Conservation (phyloP, 2,113 vertebrate species). For the Pseudorasbora parva region DNA sequence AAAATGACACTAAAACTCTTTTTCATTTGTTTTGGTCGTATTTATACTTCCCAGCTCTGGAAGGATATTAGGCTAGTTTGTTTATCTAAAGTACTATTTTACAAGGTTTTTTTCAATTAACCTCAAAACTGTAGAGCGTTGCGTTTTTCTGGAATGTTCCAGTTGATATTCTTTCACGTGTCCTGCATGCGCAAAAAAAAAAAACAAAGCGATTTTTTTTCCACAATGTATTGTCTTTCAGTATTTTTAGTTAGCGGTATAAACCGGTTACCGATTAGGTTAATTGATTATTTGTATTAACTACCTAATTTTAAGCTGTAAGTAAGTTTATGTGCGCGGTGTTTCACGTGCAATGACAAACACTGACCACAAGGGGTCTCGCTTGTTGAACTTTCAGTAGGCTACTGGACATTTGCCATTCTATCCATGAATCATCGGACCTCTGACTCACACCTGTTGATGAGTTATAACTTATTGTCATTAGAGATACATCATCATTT, state of each 20-base stretch:
- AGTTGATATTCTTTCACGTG: background rate
- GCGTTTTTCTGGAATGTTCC: background rate
- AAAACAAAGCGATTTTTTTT: background rate
- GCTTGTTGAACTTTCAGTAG: slow-evolving; percentile 62
- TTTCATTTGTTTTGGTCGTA: too few species aligned
- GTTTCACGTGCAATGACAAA: slow-evolving; percentile 47
- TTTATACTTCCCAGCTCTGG: too few species aligned
- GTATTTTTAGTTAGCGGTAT: background rate
- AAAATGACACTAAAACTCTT: too few species aligned
- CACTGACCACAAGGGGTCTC: slow-evolving; percentile 68
- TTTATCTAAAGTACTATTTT: too few species aligned
- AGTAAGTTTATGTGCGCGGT: background rate
- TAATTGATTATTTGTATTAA: too few species aligned
- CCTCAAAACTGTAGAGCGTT: too few species aligned
- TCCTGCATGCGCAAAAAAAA: background rate
- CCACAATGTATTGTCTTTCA: background rate
- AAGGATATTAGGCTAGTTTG: too few species aligned
- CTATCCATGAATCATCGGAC: background rate
- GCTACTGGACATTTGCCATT: background rate
- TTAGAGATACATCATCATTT: background rate
- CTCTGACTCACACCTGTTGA: background rate
- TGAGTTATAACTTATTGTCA: background rate
- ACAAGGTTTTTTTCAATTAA: too few species aligned
- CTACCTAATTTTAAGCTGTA: background rate
- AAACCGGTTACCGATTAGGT: background rate